Evolutionary conservation across 2,113 vertebrate genomes (phyloP), one percentile per base, ranked within the genome.

Genomic region (Trogon surrucura): DNA sequence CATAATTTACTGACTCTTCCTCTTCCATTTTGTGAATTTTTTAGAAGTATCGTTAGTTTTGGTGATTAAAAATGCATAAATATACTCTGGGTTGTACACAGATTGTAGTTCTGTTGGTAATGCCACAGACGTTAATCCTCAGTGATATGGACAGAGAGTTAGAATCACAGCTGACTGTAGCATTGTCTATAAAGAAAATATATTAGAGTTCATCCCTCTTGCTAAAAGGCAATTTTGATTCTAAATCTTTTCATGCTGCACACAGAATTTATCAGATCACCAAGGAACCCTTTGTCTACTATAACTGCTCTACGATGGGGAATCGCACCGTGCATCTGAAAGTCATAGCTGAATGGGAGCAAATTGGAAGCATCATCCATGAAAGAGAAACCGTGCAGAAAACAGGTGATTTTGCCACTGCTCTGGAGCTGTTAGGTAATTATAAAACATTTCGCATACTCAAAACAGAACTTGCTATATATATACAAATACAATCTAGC

Each of bases 361-460:
- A 94, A 61, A 22, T 10, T 9, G 71, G 72, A 3, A 93, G 72
- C 36, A 13, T 80, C 81, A 11, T 58, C 2, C 95, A 77, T 0
- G 62, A 74, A 10, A 96, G 77, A 19, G 67, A 96, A 95, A 57
- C 79, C 2, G 3, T 91, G 72, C 97, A 84, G 94, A 98, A 96
- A 98, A 98, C 60, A 4, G 98, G 91, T 1, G 97, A 96, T 91
- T 99, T 99, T 80, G 97, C 92, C 3, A 94, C 97, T 34, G 93
- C 98, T 1, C 81, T 99, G 85, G 97, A 97, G 94, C 98, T 99
- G 62, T 94, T 98, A 25, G 99, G 99, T 99, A 96, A 93, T 27
- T 34, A 22, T 15, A 36, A 66, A 84, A 30, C 10, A 12, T 14
- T 32, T 25, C 66, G 51, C 10, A 3, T 23, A 6, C 17, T 21